Conservation (phyloP, 2,113 vertebrate genomes). For the Grus americana region DNA sequence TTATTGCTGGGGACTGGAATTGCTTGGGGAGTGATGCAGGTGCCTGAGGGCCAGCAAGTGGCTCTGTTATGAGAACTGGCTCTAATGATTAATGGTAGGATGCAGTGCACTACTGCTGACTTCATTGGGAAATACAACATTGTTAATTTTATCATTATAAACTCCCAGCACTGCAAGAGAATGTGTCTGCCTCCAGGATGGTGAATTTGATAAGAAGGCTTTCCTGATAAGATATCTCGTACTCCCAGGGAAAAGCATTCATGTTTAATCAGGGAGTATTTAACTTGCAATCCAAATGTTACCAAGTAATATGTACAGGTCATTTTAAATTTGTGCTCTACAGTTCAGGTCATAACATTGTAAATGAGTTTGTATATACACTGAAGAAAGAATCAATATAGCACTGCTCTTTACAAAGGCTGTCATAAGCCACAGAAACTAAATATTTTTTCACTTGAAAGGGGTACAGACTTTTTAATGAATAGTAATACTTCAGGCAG, state of each 20-base stretch:
- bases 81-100: conserved; percentile 73
- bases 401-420: conserved; percentile 1
- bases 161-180: conserved; percentile 62
- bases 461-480: neutral
- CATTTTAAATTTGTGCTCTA: conserved; percentile 54
- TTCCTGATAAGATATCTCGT: conserved; percentile 67
- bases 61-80: conserved; percentile 64
- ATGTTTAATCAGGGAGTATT: conserved; percentile 65
- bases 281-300: conserved; percentile 68
- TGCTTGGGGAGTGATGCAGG: conserved; percentile 68
- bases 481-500: neutral
- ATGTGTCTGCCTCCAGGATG: conserved; percentile 67
- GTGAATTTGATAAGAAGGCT: conserved; percentile 68
- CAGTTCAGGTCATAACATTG: conserved; percentile 47
- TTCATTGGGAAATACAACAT: conserved; percentile 72
- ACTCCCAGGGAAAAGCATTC: conserved; percentile 48
- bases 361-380: conserved; percentile 61
- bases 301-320: conserved; percentile 53
- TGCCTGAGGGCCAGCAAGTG: conserved; percentile 57
- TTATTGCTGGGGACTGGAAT: conserved; percentile 53
- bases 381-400: conserved; percentile 53
- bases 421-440: conserved; percentile 32
- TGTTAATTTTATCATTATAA: conserved; percentile 78
- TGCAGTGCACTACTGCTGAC: conserved; percentile 50
- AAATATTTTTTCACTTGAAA: conserved; percentile 23